Base-by-base conservation (phyloP, 1,140 invertebrate genomes). In the Heliconius congener region DNA sequence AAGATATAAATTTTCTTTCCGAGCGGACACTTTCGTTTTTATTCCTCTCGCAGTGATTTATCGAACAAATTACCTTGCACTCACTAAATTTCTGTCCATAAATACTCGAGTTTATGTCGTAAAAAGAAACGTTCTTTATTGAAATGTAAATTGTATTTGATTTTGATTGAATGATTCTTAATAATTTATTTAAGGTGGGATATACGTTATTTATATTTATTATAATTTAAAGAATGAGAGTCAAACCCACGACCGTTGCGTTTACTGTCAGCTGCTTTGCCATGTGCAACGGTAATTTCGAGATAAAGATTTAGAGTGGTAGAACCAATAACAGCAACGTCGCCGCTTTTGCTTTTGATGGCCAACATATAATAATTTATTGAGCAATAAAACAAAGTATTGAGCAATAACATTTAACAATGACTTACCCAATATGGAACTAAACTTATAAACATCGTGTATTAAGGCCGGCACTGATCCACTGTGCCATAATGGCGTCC, bases 1-100 rank as follows among this genome's bases (percentile, higher is more conserved):
- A 88, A 88, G 86, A 90, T 90, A 91, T 92, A 90, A 91, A 91
- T 92, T 92, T 90, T 90, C 90, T 84, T 87, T 82, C 82, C 84
- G 83, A 91, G 88, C 82, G 87, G 83, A 87, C 85, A 88, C 86
- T 90, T 86, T 91, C 90, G 87, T 88, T 92, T 92, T 90, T 91
- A 87, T 87, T 81, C 88, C 83, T 83, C 82, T 81, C 71, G 84
- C 85, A 79, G 83, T 88, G 87, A 91, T 91, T 90, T 91, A 90
- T 90, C 83, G 80, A 50, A 70, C 80, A 85, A 88, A 83, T 77
- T 82, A 66, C 60, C 60, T 66, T 66, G 60, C 60, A 66, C 60
- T 66, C 60, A 66, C 60, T 66, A 66, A 66, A 66, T 66, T 66
- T 66, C 60, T 30, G 60, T 66, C 27, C 60, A 66, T 66, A 66